Evolutionary conservation across 2,888 invertebrate species (phyloP), one percentile per base, ranked within the genome.

Genomic region (Stenodera caucasica): DNA sequence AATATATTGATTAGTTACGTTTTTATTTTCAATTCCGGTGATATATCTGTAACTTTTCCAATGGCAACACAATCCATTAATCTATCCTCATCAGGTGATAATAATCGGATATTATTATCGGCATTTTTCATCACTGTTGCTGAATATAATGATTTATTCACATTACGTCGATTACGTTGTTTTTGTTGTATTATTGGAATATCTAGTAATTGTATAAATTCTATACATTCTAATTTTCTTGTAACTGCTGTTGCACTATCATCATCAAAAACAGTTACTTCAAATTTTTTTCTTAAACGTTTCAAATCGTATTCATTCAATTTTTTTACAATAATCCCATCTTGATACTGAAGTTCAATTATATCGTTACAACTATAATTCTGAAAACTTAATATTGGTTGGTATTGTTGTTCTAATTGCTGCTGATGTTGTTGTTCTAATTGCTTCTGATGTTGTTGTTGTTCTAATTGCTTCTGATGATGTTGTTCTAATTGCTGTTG

Each of bases 281-380:
- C 26, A 7, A 37, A 49, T 45, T 15, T 37, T 18, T 57, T 63
- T 3, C 49, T 52, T 18, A 59, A 35, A 12, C 57, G n/a, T 5
- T 32, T 35, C 7, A 57, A 60, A 55, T 63, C 52, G 49, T 63
- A 60, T 11, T 53, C 49, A n/a, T 51, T 52, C 12, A 59, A 15
- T 21, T 29, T 49, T n/a, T 53, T 56, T 7, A 6, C 18, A n/a
- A 49, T 29, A 7, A 14, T n/a, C 21, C 52, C 52, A 3, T 53
- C 49, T 12, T 54, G 54, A n/a, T 45, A 35, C 0, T 9, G 32
- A 2, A 54, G 14, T 35, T 57, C 60, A 3, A 35, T 26, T 5
- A 33, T 49, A 5, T 40, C 55, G 21, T 11, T 49, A 12, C 45
- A 15, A 32, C 26, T 35, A 45, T 58, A 21, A 3, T 51, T 32